Base-by-base conservation (phyloP, 2,888 invertebrate species). In the Serripes groenlandicus region DNA sequence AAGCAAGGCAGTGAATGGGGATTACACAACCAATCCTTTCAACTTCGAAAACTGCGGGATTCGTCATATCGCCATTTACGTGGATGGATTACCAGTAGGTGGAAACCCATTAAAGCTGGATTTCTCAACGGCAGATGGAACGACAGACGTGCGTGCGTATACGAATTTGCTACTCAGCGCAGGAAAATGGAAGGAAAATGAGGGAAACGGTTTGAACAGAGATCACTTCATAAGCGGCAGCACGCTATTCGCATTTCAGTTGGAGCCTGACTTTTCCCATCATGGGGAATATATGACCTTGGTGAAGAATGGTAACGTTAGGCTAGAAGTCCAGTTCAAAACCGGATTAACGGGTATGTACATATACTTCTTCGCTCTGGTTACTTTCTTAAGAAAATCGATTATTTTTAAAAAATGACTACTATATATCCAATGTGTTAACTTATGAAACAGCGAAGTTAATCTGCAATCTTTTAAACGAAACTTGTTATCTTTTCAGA, bases 51-150 rank as follows among this genome's bases (percentile, higher is more conserved):
- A 84, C 56, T 80, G 77, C 62, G 69, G 60, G 9, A 42, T 87
- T 26, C 75, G 68, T n/a, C 68, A 74, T 26, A 81, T 83, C 26
- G 78, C 74, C 5, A 23, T 86, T 56, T 83, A 81, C 49, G 73
- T 72, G 1, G 80, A 83, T 49, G 72, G 75, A 15, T 49, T 80
- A 34, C 85, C 85, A 2, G 80, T 83, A 1, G 75, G 73, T 32
- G 85, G 78, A 30, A 74, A 79, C 56, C 79, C 74, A n/a, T 52
- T 79, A 35, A 79, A 79, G 26, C 32, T 70, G 52, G 72, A 72
- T 23, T 72, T 72, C 37, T 1, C 58, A 30, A 18, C 70, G 1
- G 23, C 58, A n/a, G 28, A 60, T 9, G 60, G 60, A 2, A 54
- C 58, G 23, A 35, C 58, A 9, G 49, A 62, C 30, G 49, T 73